Conservation (phyloP, 1,140 invertebrate species). For the Temnothorax nylanderi region DNA sequence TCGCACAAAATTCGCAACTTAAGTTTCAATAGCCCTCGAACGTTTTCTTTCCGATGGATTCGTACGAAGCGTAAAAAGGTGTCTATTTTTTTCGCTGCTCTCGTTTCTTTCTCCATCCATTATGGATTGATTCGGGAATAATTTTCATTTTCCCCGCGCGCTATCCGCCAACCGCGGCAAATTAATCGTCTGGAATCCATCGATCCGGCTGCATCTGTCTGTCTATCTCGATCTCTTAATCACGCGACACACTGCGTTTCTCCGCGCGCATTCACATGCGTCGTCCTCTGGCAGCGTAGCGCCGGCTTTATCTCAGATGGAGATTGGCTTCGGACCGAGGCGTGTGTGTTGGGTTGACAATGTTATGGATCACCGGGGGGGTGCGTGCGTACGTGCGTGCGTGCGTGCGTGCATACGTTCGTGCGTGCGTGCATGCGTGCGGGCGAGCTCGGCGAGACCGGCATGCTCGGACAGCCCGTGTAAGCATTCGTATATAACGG, state of each 20-base stretch:
- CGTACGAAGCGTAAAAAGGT: background rate
- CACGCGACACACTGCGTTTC: constrained; percentile 39
- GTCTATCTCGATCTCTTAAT: constrained; percentile 36
- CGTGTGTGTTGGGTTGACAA: constrained; percentile 77
- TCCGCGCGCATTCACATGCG: constrained; percentile 43
- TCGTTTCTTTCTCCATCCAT: background rate
- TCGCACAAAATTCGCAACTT: background rate
- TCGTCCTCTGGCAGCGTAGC: constrained; percentile 44
- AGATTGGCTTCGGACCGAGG: constrained; percentile 71
- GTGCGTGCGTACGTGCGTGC: constrained; percentile 42
- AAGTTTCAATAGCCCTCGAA: background rate
- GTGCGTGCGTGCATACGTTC: constrained; percentile 61
- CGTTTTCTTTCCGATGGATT: background rate
- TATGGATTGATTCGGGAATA: background rate
- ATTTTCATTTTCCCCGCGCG: constrained; percentile 16
- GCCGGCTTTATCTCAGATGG: constrained; percentile 69
- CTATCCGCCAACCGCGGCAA: constrained; percentile 8
- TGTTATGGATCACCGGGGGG: constrained; percentile 80
- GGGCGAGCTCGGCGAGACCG: constrained; percentile 52
- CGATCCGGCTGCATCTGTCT: constrained; percentile 14
- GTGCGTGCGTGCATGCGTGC: constrained; percentile 69
- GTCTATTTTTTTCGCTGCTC: background rate
- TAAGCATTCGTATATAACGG: constrained; percentile 59
- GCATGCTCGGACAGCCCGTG: constrained; percentile 62
- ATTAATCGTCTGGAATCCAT: constrained; percentile 23